A percentile compares a stretch with the other conserved stretches of the same genome.
Evolutionary conservation across 2,888 invertebrate species (phyloP).

Genomic region (Apodemia zela): DNA sequence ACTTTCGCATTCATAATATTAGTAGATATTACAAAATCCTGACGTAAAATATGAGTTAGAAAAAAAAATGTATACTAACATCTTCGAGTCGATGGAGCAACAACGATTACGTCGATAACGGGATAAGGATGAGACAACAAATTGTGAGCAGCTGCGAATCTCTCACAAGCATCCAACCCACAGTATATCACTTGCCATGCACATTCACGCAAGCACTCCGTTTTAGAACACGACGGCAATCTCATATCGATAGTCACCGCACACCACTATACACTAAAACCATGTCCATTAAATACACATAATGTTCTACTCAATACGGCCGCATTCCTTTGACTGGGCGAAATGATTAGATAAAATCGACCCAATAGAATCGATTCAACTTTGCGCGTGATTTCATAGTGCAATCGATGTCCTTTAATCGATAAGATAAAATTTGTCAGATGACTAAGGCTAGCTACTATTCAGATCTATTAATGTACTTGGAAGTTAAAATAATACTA

Average conservation of each 20-base stretch:
- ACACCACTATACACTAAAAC: slow-evolving; percentile 25
- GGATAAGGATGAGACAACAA: slow-evolving; percentile 59
- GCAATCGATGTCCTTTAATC: slow-evolving; percentile 52
- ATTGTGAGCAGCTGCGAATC: slow-evolving; percentile 49
- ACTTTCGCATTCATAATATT: too few relatives aligned
- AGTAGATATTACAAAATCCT: too few relatives aligned
- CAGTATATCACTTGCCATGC: slow-evolving; percentile 57
- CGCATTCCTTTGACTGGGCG: slow-evolving; percentile 43
- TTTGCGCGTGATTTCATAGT: slow-evolving; percentile 61
- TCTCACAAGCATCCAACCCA: slow-evolving; percentile 52
- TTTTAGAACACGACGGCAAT: slow-evolving; percentile 50
- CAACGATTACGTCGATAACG: slow-evolving; percentile 56
- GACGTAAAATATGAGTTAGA: not conserved
- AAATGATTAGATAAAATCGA: slow-evolving; percentile 45
- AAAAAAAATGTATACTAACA: slow-evolving; percentile 48
- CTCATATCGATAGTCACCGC: slow-evolving; percentile 40
- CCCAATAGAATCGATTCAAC: slow-evolving; percentile 52
- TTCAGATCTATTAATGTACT: slow-evolving; percentile 34
- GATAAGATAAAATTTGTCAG: slow-evolving; percentile 47
- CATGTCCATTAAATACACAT: slow-evolving; percentile 14
- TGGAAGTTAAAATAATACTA: slow-evolving; percentile 32
- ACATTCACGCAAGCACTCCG: slow-evolving; percentile 56
- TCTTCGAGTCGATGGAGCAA: slow-evolving; percentile 49
- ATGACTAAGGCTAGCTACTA: slow-evolving; percentile 15
- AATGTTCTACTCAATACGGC: slow-evolving; percentile 36